phyloP scores from a whole-genome alignment of 2,797 vertebrate genomes.

The Lemur catta region DNA sequence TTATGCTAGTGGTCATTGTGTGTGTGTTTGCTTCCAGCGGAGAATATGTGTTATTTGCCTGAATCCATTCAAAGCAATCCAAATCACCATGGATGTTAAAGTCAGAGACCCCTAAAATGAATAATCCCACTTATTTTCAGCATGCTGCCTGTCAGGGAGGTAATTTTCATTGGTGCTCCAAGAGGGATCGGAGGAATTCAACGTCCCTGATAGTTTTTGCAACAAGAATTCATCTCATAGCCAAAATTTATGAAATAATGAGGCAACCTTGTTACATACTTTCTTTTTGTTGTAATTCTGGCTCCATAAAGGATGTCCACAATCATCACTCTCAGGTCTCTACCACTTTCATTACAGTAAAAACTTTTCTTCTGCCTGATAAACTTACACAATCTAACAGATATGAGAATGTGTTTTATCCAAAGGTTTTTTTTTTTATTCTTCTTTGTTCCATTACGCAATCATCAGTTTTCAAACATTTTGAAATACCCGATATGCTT shows the following conservation, averaged over 20 bases:
- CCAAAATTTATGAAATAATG: slow-evolving; percentile 46
- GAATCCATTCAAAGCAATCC: neutral
- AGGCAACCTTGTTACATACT: neutral
- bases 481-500: slow-evolving; percentile 24
- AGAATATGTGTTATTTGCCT: neutral
- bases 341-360: neutral
- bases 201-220: neutral
- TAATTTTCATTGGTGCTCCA: slow-evolving; percentile 9
- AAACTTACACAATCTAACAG: neutral
- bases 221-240: neutral
- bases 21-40: neutral
- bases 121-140: neutral
- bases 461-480: slow-evolving; percentile 26
- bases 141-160: neutral
- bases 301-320: neutral
- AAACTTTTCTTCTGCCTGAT: neutral
- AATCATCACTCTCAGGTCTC: neutral
- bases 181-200: slow-evolving; percentile 30
- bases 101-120: neutral
- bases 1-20: neutral
- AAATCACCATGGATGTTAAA: neutral
- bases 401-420: neutral
- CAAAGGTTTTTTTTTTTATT: neutral
- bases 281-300: slow-evolving; percentile 45
- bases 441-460: slow-evolving; percentile 23